These are phyloP conservation scores for Leucoma salicis DNA, from an alignment of 2,888 invertebrate genomes.

Conservation along the genomic window DNA sequence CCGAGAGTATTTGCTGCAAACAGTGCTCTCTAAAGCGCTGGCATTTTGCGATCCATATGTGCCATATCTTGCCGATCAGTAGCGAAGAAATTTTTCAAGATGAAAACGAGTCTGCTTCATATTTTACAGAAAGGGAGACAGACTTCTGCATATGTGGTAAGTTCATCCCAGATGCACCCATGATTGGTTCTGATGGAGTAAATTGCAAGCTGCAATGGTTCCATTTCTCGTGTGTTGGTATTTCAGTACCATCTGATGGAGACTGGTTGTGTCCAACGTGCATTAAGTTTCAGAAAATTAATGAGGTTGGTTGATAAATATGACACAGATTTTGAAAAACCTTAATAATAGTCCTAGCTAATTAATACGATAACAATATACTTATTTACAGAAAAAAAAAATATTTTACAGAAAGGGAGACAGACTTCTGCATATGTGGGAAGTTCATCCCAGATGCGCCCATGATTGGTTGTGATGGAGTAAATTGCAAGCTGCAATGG, in stretches of 20 bases:
- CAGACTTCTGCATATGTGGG: conserved; percentile 55
- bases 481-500: conserved; percentile 52
- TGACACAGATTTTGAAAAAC: too few species aligned
- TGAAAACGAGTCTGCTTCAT: background rate
- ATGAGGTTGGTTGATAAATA: too few species aligned
- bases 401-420: too few species aligned
- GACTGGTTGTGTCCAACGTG: conserved; percentile 62
- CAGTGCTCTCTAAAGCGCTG: conserved; percentile 48
- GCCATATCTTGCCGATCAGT: conserved; percentile 54
- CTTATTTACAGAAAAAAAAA: too few species aligned
- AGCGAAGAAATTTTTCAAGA: conserved; percentile 28
- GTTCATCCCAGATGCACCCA: conserved; percentile 40
- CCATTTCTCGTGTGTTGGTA: conserved; percentile 59
- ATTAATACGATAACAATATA: too few species aligned
- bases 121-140: conserved; percentile 28
- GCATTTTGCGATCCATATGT: conserved; percentile 55
- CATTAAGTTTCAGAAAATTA: too few species aligned
- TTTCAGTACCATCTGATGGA: conserved; percentile 50
- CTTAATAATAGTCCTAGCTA: too few species aligned
- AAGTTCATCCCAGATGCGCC: conserved; percentile 40
- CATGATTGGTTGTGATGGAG: conserved; percentile 65
- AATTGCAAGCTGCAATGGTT: conserved; percentile 56
- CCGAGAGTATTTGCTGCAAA: conserved; percentile 53
- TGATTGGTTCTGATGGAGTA: conserved; percentile 63
- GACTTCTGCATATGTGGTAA: conserved; percentile 57